Evolutionary conservation across 2,113 vertebrate genomes (phyloP).

Genomic region (Percina caprodes): DNA sequence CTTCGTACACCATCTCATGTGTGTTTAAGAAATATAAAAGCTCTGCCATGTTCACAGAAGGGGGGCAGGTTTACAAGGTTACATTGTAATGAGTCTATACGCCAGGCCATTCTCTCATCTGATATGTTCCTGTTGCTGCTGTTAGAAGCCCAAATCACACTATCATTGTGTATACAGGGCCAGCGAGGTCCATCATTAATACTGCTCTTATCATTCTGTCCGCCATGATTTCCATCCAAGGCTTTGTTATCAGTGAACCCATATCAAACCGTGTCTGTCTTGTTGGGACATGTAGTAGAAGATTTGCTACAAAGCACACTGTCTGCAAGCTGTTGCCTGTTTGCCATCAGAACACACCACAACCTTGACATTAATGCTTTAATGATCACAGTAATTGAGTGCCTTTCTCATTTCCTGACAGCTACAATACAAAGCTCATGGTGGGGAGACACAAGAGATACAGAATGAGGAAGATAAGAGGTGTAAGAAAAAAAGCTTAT

Average conservation of each 20-base stretch:
- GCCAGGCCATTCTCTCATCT: constrained; percentile 66
- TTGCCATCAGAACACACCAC: constrained; percentile 71
- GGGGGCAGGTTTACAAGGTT: constrained; percentile 74
- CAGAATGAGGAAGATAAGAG: constrained; percentile 52
- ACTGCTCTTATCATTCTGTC: constrained; percentile 75
- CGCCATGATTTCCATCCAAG: constrained; percentile 70
- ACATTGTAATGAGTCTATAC: constrained; percentile 72
- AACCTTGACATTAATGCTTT: constrained; percentile 82
- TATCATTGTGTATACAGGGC: constrained; percentile 75
- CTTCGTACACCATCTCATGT: constrained; percentile 34
- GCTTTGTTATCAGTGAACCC: constrained; percentile 77
- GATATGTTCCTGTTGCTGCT: constrained; percentile 70
- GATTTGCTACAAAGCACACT: constrained; percentile 68
- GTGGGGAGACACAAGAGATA: constrained; percentile 59
- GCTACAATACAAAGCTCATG: constrained; percentile 69
- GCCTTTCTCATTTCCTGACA: constrained; percentile 82
- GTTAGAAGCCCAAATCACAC: constrained; percentile 69
- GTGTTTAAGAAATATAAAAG: constrained; percentile 67
- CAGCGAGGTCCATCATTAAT: constrained; percentile 77
- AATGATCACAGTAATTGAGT: constrained; percentile 83
- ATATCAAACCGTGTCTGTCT: constrained; percentile 78
- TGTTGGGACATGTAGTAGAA: constrained; percentile 69
- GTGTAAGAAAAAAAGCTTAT: constrained; percentile 56
- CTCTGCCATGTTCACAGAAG: constrained; percentile 59
- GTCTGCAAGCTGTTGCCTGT: constrained; percentile 74